Conservation (phyloP, 2,113 vertebrate genomes). For the Rhinichthys klamathensis region DNA sequence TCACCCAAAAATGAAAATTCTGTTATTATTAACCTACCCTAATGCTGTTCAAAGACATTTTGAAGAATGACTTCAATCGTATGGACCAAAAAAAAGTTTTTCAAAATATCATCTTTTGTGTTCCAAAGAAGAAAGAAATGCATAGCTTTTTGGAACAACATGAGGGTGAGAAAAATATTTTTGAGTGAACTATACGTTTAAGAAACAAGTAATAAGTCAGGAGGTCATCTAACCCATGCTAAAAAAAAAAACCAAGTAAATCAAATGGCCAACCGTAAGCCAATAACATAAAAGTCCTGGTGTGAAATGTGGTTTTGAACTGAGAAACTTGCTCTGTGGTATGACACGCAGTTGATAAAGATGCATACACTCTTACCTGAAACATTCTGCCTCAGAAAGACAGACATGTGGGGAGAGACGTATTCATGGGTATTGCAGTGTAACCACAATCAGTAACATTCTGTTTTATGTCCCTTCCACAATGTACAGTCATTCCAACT, state of each 20-base stretch:
- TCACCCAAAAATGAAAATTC: neutral
- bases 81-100: neutral
- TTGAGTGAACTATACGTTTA: neutral
- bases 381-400: conserved; percentile 79
- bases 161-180: neutral
- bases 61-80: neutral
- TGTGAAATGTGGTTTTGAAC: conserved; percentile 21
- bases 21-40: neutral
- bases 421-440: conserved; percentile 64
- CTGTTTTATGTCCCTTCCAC: conserved; percentile 11
- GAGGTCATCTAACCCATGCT: neutral
- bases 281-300: neutral
- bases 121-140: neutral
- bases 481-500: neutral
- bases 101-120: neutral
- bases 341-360: conserved; percentile 18
- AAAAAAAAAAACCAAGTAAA: neutral
- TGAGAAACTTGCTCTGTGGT: neutral
- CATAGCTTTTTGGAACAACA: neutral
- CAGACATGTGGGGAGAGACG: conserved; percentile 86
- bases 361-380: conserved; percentile 82
- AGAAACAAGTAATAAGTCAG: neutral
- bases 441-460: conserved; percentile 45
- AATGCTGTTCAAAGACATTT: neutral
- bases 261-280: neutral